Evolutionary conservation across 2,888 invertebrate species (phyloP).

Genomic region (Chrysolina oricalcia): DNA sequence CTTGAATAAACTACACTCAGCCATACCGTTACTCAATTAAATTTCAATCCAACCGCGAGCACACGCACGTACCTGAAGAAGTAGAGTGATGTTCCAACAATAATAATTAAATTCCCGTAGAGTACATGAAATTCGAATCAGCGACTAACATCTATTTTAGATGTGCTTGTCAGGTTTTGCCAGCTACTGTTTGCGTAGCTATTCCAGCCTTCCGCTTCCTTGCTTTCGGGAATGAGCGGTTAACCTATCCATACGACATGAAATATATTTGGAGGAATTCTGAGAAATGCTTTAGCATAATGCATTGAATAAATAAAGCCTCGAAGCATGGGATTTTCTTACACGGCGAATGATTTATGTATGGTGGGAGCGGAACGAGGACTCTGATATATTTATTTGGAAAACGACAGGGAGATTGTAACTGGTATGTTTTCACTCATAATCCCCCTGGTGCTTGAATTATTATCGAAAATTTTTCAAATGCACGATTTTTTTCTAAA

Average conservation of each 20-base stretch:
- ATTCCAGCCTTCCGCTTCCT: constrained; percentile 38
- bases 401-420: too few species aligned
- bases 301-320: constrained; percentile 40
- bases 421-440: too few species aligned
- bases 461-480: too few species aligned
- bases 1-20: too few species aligned
- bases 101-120: constrained; percentile 29
- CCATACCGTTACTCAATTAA: neutral
- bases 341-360: neutral
- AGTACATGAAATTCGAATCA: constrained; percentile 34
- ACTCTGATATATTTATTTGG: neutral
- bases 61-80: constrained; percentile 2
- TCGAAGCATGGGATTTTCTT: neutral
- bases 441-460: too few species aligned
- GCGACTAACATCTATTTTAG: constrained; percentile 36
- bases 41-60: neutral
- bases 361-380: constrained; percentile 6
- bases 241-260: constrained; percentile 41
- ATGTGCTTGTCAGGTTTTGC: constrained; percentile 32
- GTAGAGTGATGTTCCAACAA: constrained; percentile 1
- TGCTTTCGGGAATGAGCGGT: constrained; percentile 34
- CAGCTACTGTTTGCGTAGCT: constrained; percentile 34
- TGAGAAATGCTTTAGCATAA: constrained; percentile 35
- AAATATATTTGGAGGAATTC: constrained; percentile 40
- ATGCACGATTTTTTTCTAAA: too few species aligned